Conservation (phyloP, 1,140 invertebrate species). For the Doryteuthis pealeii region DNA sequence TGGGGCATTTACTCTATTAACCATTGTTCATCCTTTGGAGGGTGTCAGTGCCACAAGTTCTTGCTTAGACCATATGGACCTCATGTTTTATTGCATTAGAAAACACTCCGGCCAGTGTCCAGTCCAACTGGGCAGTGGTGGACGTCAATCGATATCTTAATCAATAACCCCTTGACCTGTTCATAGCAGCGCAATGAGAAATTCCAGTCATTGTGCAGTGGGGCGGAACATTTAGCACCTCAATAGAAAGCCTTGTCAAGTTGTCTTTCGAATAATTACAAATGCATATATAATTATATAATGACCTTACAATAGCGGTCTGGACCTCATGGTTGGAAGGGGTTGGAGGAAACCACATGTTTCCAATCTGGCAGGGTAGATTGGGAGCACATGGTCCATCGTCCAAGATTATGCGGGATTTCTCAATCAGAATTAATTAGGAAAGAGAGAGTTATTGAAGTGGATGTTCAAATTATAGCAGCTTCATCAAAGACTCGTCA, state of each 20-base stretch:
- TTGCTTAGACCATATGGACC: too few relatives aligned
- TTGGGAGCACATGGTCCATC: not conserved
- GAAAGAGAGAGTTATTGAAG: not conserved
- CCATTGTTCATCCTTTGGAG: too few relatives aligned
- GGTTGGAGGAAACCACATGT: not conserved
- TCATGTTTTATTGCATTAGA: not conserved
- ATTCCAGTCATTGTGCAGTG: not conserved
- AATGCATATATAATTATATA: constrained; percentile 12
- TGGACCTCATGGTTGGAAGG: not conserved
- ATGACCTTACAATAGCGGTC: constrained; percentile 5
- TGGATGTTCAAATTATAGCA: not conserved
- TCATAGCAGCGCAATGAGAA: not conserved
- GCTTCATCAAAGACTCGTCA: not conserved
- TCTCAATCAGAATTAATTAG: not conserved
- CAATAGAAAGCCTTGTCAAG: not conserved
- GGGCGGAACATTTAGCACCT: constrained; percentile 7
- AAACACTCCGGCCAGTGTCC: not conserved
- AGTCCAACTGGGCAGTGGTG: not conserved
- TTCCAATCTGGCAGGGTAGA: not conserved
- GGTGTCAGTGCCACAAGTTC: too few relatives aligned
- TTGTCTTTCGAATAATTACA: constrained; percentile 7
- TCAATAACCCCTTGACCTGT: constrained; percentile 6
- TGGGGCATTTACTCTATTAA: too few relatives aligned
- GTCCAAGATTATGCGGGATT: not conserved
- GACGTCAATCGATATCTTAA: not conserved